Evolutionary conservation across 2,888 invertebrate genomes (phyloP).

Genomic region (Exocentrus adspersus): DNA sequence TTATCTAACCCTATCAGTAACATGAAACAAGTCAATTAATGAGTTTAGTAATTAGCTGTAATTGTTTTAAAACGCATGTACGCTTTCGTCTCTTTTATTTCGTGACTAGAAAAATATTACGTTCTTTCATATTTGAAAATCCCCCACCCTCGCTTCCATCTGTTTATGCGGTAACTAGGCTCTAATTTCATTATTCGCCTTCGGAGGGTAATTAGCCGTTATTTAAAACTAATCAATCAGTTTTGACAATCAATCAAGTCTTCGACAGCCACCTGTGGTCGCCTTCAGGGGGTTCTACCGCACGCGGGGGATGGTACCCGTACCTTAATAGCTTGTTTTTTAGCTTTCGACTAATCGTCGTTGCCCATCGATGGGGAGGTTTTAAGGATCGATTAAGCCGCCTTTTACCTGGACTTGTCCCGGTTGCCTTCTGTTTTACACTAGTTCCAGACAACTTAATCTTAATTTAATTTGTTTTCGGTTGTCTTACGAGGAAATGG

Average conservation of each 20-base stretch:
- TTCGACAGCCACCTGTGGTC: slow-evolving; percentile 46
- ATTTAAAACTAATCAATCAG: slow-evolving; percentile 54
- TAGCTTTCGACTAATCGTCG: slow-evolving; percentile 52
- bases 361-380: slow-evolving; percentile 57
- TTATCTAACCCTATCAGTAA: background rate
- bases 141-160: too few relatives aligned
- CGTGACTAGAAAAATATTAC: background rate
- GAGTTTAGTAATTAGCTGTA: background rate
- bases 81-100: background rate
- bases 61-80: background rate
- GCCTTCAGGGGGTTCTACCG: slow-evolving; percentile 16
- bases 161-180: slow-evolving; percentile 35
- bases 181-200: slow-evolving; percentile 50
- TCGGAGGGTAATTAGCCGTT: slow-evolving; percentile 49
- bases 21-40: background rate
- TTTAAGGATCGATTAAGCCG: slow-evolving; percentile 55
- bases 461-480: slow-evolving; percentile 40
- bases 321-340: slow-evolving; percentile 51
- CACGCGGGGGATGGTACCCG: slow-evolving; percentile 37
- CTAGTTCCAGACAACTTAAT: slow-evolving; percentile 50
- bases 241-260: slow-evolving; percentile 52
- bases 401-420: slow-evolving; percentile 52
- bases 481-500: too few relatives aligned
- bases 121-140: too few relatives aligned
- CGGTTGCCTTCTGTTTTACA: slow-evolving; percentile 54